Base-by-base conservation (phyloP, 1,140 invertebrate genomes). In the Geopemphigus sp. region DNA sequence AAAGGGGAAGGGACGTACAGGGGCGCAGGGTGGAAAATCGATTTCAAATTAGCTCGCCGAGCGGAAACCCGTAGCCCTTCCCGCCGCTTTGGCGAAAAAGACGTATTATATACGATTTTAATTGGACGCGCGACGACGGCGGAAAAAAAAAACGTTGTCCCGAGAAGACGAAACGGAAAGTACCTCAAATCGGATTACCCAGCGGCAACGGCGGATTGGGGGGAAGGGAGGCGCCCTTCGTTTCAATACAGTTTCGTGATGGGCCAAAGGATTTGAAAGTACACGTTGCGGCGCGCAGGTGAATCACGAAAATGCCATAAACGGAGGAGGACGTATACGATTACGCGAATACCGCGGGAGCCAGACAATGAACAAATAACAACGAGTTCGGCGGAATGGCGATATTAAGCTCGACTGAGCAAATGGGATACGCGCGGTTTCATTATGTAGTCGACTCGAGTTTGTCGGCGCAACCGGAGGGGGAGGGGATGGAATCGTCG, bases 161-260 rank as follows among this genome's bases (percentile, higher is more conserved):
- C n/a, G 39, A 12, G 19, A 47, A 24, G 39, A 68, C 14, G 22
- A 22, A 15, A 14, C 19, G 14, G n/a, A n/a, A n/a, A 15, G 19
- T 19, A 22, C 54, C 10, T 66, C n/a, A n/a, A 68, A 68, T 68
- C 64, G 63, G 64, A 68, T 68, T 68, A 68, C 5, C 12, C 22
- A 1, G 39, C 0, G 1, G 39, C n/a, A n/a, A n/a, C n/a, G n/a
- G n/a, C n/a, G n/a, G n/a, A n/a, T n/a, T n/a, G n/a, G n/a, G n/a
- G n/a, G n/a, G n/a, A 47, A 68, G n/a, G n/a, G n/a, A n/a, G n/a
- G n/a, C n/a, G n/a, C n/a, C n/a, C n/a, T n/a, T 24, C 11, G 22
- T 68, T 68, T 68, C 15, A 22, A n/a, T 8, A 12, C n/a, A 19
- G 32, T 66, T n/a, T 66, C 45, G 19, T 1, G 39, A 8, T 8